Conservation (phyloP, 2,888 invertebrate species). For the Drosophila incognita region DNA sequence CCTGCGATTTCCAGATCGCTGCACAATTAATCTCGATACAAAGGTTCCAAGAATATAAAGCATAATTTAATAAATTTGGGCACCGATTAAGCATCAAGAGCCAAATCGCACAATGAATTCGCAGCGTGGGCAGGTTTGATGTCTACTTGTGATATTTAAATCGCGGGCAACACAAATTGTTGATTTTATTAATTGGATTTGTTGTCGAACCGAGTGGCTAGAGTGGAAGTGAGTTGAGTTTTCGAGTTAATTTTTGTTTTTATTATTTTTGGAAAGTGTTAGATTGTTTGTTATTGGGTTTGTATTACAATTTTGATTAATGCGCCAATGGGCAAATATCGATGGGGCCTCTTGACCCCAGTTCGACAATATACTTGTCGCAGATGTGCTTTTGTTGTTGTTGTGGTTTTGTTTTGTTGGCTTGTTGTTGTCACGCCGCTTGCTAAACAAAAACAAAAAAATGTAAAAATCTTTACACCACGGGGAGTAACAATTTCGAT, state of each 20-base stretch:
- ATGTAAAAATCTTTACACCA: conserved; percentile 77
- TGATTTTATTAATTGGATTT: conserved; percentile 81
- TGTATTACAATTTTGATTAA: conserved; percentile 79
- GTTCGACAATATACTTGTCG: conserved; percentile 44
- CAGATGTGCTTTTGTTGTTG: conserved; percentile 36
- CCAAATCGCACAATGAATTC: conserved; percentile 28
- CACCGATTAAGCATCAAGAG: conserved; percentile 36
- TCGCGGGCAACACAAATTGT: conserved; percentile 53
- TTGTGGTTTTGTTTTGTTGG: conserved; percentile 30
- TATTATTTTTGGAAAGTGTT: conserved; percentile 66
- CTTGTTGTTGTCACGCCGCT: conserved; percentile 61
- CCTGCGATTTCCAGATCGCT: background rate
- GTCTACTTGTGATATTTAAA: conserved; percentile 70
- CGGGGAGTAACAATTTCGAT: conserved; percentile 63
- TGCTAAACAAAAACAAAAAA: conserved; percentile 79
- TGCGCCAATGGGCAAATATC: conserved; percentile 67
- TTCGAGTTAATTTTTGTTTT: conserved; percentile 3
- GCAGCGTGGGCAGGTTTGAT: conserved; percentile 65
- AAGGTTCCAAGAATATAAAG: conserved; percentile 53
- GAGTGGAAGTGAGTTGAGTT: conserved; percentile 4
- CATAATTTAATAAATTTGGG: conserved; percentile 66
- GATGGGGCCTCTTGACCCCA: conserved; percentile 37
- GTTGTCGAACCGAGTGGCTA: conserved; percentile 26
- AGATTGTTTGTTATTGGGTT: conserved; percentile 75
- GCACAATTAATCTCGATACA: conserved; percentile 15